Evolutionary conservation across 2,888 invertebrate species (phyloP).

Genomic region (Buathra laborator): DNA sequence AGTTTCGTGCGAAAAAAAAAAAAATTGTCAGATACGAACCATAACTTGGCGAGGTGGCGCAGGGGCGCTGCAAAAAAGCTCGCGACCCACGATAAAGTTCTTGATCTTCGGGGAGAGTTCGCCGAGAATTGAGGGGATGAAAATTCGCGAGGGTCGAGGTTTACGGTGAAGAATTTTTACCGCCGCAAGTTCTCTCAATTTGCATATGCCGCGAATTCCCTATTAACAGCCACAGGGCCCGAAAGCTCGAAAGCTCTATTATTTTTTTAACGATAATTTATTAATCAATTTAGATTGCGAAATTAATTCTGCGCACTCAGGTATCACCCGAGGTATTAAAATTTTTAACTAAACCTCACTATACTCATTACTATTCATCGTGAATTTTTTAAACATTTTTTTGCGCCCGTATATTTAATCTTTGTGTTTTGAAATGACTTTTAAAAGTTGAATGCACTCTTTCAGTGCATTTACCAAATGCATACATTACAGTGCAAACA

Average conservation of each 20-base stretch:
- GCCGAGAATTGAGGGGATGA: neutral
- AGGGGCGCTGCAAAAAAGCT: neutral
- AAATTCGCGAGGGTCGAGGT: constrained; percentile 16
- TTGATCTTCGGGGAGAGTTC: constrained; percentile 13
- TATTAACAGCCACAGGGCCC: constrained; percentile 1
- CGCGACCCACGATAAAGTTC: constrained; percentile 12
- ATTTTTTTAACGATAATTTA: neutral
- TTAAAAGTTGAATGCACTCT: constrained; percentile 2
- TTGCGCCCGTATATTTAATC: neutral
- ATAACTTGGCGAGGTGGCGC: neutral
- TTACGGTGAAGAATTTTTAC: constrained; percentile 15
- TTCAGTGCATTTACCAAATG: neutral
- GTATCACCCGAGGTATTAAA: neutral
- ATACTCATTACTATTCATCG: too few relatives aligned
- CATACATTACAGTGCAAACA: neutral
- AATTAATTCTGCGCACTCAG: constrained; percentile 4
- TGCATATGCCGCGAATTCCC: constrained; percentile 12
- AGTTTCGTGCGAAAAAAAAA: constrained; percentile 34
- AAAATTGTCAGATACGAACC: constrained; percentile 1
- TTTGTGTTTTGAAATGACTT: neutral
- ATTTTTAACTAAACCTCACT: constrained; percentile 6
- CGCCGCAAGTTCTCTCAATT: constrained; percentile 8
- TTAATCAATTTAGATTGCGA: neutral
- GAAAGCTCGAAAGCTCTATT: neutral
- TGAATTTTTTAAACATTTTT: too few relatives aligned